Evolutionary conservation across 1,140 invertebrate species (phyloP).

Genomic region (Drosophila pachea): DNA sequence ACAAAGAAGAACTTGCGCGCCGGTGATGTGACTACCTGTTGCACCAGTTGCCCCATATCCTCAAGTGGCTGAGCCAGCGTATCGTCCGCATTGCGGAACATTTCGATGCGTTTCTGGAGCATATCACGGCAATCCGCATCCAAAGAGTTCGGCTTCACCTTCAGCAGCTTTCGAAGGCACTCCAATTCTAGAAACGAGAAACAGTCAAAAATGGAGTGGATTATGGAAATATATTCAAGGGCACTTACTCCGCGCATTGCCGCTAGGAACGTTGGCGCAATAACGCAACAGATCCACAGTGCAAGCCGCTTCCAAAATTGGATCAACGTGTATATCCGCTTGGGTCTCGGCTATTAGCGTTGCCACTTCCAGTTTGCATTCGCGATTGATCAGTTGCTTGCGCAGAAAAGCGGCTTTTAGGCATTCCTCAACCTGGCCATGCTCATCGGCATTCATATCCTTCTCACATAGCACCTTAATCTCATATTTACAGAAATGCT

Average conservation of each 20-base stretch:
- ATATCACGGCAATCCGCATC: conserved; percentile 88
- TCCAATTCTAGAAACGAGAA: conserved; percentile 85
- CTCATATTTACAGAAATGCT: conserved; percentile 87
- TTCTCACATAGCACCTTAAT: conserved; percentile 83
- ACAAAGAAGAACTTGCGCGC: conserved; percentile 89
- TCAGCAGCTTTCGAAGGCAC: conserved; percentile 87
- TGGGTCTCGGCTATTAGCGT: conserved; percentile 88
- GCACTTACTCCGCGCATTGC: conserved; percentile 89
- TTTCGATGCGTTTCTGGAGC: conserved; percentile 89
- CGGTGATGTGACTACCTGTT: conserved; percentile 85
- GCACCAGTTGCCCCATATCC: conserved; percentile 85
- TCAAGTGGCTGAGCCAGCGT: conserved; percentile 82
- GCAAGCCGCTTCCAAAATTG: conserved; percentile 88
- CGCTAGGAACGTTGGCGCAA: conserved; percentile 90
- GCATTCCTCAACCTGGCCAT: conserved; percentile 89
- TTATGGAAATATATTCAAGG: background rate
- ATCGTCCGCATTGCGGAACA: conserved; percentile 92
- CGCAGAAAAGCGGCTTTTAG: conserved; percentile 88
- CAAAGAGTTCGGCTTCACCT: conserved; percentile 84
- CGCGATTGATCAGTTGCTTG: conserved; percentile 85
- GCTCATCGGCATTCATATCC: conserved; percentile 80
- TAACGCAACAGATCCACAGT: conserved; percentile 89
- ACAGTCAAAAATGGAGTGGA: background rate
- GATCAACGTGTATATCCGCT: conserved; percentile 91
- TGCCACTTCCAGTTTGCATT: conserved; percentile 89